Conservation (phyloP, 2,113 vertebrate species). For the Psettodes erumei region DNA sequence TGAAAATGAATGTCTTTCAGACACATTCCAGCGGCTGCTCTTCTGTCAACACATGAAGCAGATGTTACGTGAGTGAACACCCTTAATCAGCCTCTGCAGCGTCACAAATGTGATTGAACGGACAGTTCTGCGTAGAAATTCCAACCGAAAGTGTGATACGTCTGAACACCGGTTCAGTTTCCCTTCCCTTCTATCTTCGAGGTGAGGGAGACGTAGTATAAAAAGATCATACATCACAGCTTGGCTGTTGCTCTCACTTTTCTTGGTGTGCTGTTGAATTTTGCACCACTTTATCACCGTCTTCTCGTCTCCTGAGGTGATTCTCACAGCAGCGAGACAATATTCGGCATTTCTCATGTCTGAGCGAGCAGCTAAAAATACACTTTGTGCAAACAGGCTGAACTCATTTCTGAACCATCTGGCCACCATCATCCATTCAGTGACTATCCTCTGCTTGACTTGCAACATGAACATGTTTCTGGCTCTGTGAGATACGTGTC, state of each 20-base stretch:
- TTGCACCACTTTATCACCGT: conserved; percentile 50
- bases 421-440: background rate
- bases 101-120: background rate
- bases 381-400: conserved; percentile 36
- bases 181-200: background rate
- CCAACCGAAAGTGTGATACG: background rate
- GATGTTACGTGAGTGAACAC: background rate
- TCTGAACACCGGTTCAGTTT: background rate
- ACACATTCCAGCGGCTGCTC: background rate
- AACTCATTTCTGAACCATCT: conserved; percentile 28
- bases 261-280: conserved; percentile 41
- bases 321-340: conserved; percentile 42
- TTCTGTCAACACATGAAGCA: background rate
- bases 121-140: no score
- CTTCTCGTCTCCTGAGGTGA: conserved; percentile 40
- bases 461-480: background rate
- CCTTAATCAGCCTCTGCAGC: background rate
- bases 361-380: conserved; percentile 56
- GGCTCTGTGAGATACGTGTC: background rate
- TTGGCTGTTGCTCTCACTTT: conserved; percentile 5
- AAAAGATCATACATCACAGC: conserved; percentile 16
- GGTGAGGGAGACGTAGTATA: background rate
- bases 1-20: no score
- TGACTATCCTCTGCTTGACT: background rate
- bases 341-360: conserved; percentile 41